Evolutionary conservation across 1,140 invertebrate species (phyloP).

Genomic region (Drosophila lacteicornis): DNA sequence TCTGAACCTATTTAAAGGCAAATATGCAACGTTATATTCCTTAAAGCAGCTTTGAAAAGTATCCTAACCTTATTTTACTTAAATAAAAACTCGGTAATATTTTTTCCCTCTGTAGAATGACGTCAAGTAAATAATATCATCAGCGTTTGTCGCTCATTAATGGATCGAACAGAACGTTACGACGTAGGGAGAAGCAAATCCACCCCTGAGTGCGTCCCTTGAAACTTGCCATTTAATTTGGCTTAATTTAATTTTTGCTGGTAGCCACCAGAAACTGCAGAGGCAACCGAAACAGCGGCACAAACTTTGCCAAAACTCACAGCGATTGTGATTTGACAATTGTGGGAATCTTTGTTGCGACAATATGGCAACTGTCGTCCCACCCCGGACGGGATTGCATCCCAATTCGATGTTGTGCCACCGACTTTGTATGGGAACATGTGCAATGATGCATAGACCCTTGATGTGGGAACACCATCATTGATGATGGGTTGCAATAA

Average conservation of each 20-base stretch:
- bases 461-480: slow-evolving; percentile 60
- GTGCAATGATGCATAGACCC: slow-evolving; percentile 66
- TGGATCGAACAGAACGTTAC: slow-evolving; percentile 36
- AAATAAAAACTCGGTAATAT: background rate
- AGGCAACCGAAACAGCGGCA: background rate
- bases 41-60: no score
- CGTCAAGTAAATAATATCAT: slow-evolving; percentile 73
- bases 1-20: no score
- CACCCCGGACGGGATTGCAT: slow-evolving; percentile 5
- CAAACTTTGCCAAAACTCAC: slow-evolving; percentile 19
- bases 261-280: slow-evolving; percentile 44
- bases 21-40: no score
- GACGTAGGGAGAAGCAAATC: background rate
- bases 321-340: slow-evolving; percentile 74
- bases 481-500: slow-evolving; percentile 60
- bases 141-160: slow-evolving; percentile 76
- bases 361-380: slow-evolving; percentile 67
- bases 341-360: slow-evolving; percentile 64
- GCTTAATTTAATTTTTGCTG: slow-evolving; percentile 78
- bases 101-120: slow-evolving; percentile 10
- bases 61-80: no score
- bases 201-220: slow-evolving; percentile 21
- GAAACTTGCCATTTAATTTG: slow-evolving; percentile 70
- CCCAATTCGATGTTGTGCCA: background rate
- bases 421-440: slow-evolving; percentile 36